phyloP scores from a whole-genome alignment of 2,797 vertebrate species.

The Argya squamiceps region DNA sequence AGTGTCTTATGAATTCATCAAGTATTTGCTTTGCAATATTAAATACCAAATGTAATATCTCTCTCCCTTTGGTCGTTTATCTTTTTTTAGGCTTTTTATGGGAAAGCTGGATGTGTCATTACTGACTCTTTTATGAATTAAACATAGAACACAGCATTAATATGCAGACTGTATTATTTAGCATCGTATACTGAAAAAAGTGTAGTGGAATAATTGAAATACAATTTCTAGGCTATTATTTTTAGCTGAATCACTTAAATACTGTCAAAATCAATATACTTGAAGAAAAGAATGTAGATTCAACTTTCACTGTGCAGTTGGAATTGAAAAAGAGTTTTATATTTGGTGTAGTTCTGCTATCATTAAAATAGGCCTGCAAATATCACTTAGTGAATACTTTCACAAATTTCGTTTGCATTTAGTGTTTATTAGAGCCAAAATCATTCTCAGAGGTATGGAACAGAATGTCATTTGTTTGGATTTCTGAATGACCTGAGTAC shows the following conservation, averaged over 20 bases:
- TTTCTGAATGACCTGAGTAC: neutral
- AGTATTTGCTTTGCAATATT: neutral
- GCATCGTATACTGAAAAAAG: neutral
- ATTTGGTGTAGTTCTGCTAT: neutral
- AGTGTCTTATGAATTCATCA: neutral
- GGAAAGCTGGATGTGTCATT: neutral
- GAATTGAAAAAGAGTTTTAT: neutral
- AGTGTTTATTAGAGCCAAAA: neutral
- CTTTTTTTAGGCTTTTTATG: neutral
- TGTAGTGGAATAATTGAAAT: neutral
- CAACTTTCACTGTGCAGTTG: neutral
- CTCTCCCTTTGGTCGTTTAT: neutral
- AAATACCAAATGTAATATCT: neutral
- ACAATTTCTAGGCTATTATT: neutral
- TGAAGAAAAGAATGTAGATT: neutral
- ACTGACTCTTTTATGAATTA: neutral
- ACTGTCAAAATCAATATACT: neutral
- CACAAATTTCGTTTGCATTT: neutral
- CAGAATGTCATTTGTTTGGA: neutral
- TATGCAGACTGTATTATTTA: neutral
- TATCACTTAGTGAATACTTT: neutral
- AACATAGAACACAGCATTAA: neutral
- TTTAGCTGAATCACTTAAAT: neutral
- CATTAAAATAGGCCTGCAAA: neutral
- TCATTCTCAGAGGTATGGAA: neutral